Base-by-base conservation (phyloP, 2,888 invertebrate species). In the Acrobasis suavella region DNA sequence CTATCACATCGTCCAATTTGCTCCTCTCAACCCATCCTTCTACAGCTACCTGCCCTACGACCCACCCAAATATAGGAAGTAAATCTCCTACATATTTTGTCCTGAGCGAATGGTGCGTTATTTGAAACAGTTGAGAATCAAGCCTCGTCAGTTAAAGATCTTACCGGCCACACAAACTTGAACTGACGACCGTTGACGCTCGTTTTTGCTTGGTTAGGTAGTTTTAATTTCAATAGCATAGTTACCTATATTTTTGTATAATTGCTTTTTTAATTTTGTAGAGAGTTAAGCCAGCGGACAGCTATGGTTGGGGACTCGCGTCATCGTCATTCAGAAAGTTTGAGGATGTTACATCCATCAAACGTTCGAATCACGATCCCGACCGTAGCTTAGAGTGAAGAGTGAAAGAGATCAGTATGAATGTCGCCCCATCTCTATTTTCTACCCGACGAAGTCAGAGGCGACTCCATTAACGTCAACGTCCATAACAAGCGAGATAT, bases 1-100 rank as follows among this genome's bases (percentile, higher is more conserved):
- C 91, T 95, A 95, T 89, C 94, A 94, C 87, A 89, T 90, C 82
- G 88, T 95, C 90, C 94, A 94, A 78, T 93, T 94, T 78, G 93
- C 94, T 82, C 95, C 95, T 78, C 93, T 95, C 73, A 95, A 95
- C 89, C 95, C 95, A 84, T 94, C 94, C 81, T 96, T 95, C 89
- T 96, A 96, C 85, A 95, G 95, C 78, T 95, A 94, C 81, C 91
- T 95, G 75, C 94, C 94, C 70, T 92, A 93, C 70, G 94, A 94
- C 74, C 91, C 92, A 75, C 87, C 92, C 66, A 92, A 86, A 73
- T 93, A 90, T 72, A 84, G 84, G 76, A 86, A 90, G 76, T 89
- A 81, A 86, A 70, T 62, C 64, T 64, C 62, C 62, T 62, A 69
- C 64, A 65, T 68, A 64, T 69, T 68, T 65, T 69, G 66, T 72